phyloP scores from a whole-genome alignment of 64 coral and sea anemone genomes.

The Stylophora pistillata region DNA sequence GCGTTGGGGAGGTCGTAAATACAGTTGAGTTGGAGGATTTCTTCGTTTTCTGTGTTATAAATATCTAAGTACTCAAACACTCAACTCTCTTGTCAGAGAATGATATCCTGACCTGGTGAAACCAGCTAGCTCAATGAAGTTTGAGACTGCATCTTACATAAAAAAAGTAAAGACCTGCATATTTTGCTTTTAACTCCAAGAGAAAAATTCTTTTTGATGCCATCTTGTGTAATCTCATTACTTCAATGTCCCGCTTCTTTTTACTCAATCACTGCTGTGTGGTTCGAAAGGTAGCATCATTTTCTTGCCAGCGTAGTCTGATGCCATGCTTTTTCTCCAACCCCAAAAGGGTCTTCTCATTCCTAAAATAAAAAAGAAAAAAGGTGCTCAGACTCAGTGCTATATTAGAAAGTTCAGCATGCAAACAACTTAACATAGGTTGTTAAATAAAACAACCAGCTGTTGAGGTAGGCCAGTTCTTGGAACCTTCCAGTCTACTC shows the following conservation, averaged over 20 bases:
- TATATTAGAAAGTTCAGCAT: too few species aligned
- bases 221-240: slow-evolving; percentile 6
- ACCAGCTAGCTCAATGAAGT: too few species aligned
- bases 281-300: slow-evolving; percentile 28
- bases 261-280: background rate
- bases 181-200: slow-evolving; percentile 55
- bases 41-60: too few species aligned
- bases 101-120: too few species aligned
- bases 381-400: too few species aligned
- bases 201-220: slow-evolving; percentile 35
- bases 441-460: background rate
- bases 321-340: background rate
- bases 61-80: too few species aligned
- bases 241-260: background rate
- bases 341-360: background rate
- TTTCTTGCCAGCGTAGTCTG: background rate
- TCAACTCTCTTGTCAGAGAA: too few species aligned
- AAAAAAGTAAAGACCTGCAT: slow-evolving; percentile 24
- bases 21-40: too few species aligned
- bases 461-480: background rate
- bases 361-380: background rate
- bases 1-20: too few species aligned
- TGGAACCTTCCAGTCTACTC: too few species aligned
- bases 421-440: background rate
- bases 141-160: too few species aligned